Base-by-base conservation (phyloP, 2,797 vertebrate genomes). In the Pseudochromis fuscus region DNA sequence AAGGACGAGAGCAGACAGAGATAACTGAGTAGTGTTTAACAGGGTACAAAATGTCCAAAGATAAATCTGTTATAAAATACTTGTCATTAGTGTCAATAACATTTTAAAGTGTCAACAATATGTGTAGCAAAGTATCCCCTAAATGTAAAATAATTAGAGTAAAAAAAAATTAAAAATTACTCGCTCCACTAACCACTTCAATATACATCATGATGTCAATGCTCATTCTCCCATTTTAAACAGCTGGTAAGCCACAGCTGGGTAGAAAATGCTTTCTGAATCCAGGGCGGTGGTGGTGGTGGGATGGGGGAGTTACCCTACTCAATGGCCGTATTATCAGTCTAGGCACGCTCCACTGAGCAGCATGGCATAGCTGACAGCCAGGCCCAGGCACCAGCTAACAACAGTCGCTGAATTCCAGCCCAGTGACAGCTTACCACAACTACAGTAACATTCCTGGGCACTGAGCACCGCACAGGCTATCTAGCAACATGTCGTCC, bases 241-340 rank as follows among this genome's bases (percentile, higher is more conserved):
- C 84, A 88, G 85, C 89, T 91, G 90, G 82, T 83, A 87, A 75
- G 73, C 51, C 86, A 84, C 87, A 92, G 84, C 85, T 91, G 91
- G 88, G 72, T 69, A 69, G 66, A 83, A 88, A 88, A 89, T 74
- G 75, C 77, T 58, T 81, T 87, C 75, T 56, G 49, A 90, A 72
- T 85, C 77, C 79, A 83, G 80, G 67, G 77, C 42, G 84, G 85
- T 77, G 72, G 70, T 75, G 44, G 67, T 35, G 33, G 33, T 35
- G 33, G 33, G 38, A 13, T 15, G 19, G 82, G 82, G 80, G 81
- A 82, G 88, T 75, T 89, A 65, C 87, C 79, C 78, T 79, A 72
- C 82, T 93, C 92, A 92, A 90, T 86, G 82, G 87, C 84, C 35
- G 65, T 81, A 92, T 94, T 92, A 92, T 91, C 88, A 91, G 91